Conservation (phyloP, 1,140 invertebrate genomes). For the Brachionus asplanchnoidis region DNA sequence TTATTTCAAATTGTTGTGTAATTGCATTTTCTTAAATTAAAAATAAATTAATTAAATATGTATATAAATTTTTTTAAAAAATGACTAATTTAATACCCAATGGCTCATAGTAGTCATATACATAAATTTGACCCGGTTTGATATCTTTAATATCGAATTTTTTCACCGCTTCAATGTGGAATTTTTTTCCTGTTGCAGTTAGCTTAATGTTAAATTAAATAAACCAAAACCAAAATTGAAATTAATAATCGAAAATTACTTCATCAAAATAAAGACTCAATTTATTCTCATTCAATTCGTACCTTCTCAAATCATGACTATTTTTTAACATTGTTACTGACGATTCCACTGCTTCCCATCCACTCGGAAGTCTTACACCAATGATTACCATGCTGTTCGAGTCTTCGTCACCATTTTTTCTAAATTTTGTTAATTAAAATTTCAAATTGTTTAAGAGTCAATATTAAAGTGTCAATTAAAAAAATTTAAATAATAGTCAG, state of each 20-base stretch:
- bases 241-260: not conserved
- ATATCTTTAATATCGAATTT: slow-evolving; percentile 28
- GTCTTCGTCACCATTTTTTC: slow-evolving; percentile 6
- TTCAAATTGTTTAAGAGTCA: too few species aligned
- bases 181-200: not conserved
- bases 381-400: slow-evolving; percentile 28
- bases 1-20: slow-evolving; percentile 32
- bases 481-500: too few species aligned
- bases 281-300: slow-evolving; percentile 27
- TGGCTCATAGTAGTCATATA: slow-evolving; percentile 40
- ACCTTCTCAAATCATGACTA: slow-evolving; percentile 15
- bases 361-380: slow-evolving; percentile 4
- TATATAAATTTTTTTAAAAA: too few species aligned
- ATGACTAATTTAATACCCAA: not conserved
- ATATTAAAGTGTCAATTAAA: not conserved
- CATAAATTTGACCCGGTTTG: slow-evolving; percentile 34
- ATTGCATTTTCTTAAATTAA: not conserved
- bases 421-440: not conserved
- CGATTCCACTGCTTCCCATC: slow-evolving; percentile 11
- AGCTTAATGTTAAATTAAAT: not conserved
- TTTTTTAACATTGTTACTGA: not conserved
- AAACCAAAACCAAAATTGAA: not conserved
- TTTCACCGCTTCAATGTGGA: slow-evolving; percentile 8
- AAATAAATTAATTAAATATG: not conserved
- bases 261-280: slow-evolving; percentile 37